Percentiles rank a stretch among this genome's conserved stretches.
Evolutionary conservation across 1,140 invertebrate genomes (phyloP).

Genomic region (Neelides sp.): DNA sequence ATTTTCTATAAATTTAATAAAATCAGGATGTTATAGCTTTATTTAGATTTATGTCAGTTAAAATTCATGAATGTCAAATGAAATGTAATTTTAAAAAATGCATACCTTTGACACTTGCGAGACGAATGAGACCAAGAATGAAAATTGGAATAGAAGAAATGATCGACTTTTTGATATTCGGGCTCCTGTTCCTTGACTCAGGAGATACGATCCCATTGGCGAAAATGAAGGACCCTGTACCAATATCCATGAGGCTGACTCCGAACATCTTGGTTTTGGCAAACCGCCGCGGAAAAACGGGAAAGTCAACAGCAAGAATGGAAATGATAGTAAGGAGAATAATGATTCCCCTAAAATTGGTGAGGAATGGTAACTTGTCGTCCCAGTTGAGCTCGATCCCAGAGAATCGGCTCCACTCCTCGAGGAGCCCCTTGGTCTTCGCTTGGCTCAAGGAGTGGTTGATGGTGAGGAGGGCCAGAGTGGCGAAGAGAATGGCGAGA

Average conservation of each 20-base stretch:
- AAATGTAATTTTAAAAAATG: too few relatives aligned
- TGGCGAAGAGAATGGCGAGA: background rate
- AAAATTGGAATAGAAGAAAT: conserved; percentile 42
- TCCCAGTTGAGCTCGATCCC: conserved; percentile 10
- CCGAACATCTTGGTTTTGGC: conserved; percentile 79
- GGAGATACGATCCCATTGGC: conserved; percentile 66
- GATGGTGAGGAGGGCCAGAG: conserved; percentile 8
- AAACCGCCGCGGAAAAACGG: conserved; percentile 64
- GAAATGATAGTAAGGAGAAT: conserved; percentile 63
- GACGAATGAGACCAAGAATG: conserved; percentile 54
- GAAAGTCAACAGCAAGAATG: conserved; percentile 88
- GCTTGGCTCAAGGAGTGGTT: conserved; percentile 22
- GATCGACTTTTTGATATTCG: conserved; percentile 28
- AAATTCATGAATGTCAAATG: background rate
- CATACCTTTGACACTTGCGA: conserved; percentile 37
- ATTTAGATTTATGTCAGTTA: too few relatives aligned
- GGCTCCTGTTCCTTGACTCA: conserved; percentile 36
- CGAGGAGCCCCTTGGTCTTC: conserved; percentile 9
- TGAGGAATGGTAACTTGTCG: conserved; percentile 41
- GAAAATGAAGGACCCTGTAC: conserved; percentile 80
- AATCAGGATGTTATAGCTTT: background rate
- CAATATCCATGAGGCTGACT: conserved; percentile 84
- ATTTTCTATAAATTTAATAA: background rate
- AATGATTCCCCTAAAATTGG: conserved; percentile 53
- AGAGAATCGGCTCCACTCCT: conserved; percentile 10